Conservation (phyloP, 2,113 vertebrate species). For the Naja naja region DNA sequence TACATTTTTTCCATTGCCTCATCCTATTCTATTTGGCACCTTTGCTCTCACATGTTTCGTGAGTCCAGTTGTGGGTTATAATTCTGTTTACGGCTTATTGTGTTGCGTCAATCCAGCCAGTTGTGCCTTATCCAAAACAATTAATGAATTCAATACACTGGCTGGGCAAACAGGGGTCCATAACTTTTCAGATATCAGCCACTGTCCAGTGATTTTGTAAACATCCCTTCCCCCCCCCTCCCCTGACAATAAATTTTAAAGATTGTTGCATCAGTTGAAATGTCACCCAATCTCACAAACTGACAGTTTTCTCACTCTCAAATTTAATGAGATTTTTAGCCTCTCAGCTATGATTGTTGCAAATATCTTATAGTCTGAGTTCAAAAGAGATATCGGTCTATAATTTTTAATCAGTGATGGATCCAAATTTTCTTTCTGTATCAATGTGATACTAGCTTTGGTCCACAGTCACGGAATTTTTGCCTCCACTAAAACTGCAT, state of each 20-base stretch:
- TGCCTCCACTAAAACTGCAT: no score
- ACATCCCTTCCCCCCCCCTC: background rate
- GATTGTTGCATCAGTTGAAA: background rate
- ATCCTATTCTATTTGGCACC: background rate
- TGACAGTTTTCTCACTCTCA: background rate
- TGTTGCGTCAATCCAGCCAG: background rate
- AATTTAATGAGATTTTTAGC: background rate
- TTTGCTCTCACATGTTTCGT: background rate
- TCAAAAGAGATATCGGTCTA: no score
- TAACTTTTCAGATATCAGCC: background rate
- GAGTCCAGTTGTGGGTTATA: background rate
- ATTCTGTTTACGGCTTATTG: background rate
- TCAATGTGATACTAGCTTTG: no score
- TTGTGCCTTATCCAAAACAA: background rate
- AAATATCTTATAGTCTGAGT: no score
- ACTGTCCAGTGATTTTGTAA: background rate
- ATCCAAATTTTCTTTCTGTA: no score
- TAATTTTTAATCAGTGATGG: no score
- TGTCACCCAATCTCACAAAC: background rate
- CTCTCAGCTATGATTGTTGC: no score
- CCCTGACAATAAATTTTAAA: background rate
- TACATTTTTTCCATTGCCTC: background rate
- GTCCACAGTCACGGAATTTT: no score
- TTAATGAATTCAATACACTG: background rate
- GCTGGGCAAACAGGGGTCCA: background rate